These are phyloP conservation scores for Circaetus cinerascens DNA, from an alignment of 2,113 vertebrate genomes.

Conservation along the genomic window DNA sequence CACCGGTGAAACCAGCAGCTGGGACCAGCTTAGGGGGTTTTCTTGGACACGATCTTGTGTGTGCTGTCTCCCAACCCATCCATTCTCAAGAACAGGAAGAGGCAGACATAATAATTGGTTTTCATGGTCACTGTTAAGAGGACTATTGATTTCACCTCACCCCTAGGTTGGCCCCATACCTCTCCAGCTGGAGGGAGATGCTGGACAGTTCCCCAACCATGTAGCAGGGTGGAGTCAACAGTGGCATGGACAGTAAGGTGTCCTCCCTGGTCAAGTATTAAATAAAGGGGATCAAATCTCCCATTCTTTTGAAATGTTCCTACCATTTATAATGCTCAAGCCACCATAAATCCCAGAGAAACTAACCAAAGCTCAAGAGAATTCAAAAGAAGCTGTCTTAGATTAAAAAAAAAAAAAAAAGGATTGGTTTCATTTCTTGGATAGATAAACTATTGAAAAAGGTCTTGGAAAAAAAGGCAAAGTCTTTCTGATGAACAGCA, in stretches of 20 bases:
- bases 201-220: neutral
- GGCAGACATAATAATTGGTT: neutral
- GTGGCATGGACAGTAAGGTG: neutral
- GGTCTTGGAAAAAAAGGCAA: neutral
- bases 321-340: neutral
- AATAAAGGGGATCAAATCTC: neutral
- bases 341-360: neutral
- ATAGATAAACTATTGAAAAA: neutral
- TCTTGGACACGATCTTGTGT: neutral
- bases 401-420: neutral
- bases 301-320: neutral
- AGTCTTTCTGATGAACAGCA: neutral
- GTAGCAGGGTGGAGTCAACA: neutral
- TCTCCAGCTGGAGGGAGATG: neutral
- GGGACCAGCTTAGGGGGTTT: neutral
- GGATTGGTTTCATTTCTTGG: neutral
- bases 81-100: neutral
- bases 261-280: neutral
- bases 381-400: neutral
- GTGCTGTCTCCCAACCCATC: neutral
- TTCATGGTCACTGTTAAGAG: neutral
- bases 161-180: rapidly evolving
- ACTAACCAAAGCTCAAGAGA: neutral
- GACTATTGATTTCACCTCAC: neutral
- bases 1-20: neutral